Percentiles rank a stretch among this genome's conserved stretches.
Conservation (phyloP, 2,113 vertebrate genomes). For the Hydrochoerus hydrochaeris region DNA sequence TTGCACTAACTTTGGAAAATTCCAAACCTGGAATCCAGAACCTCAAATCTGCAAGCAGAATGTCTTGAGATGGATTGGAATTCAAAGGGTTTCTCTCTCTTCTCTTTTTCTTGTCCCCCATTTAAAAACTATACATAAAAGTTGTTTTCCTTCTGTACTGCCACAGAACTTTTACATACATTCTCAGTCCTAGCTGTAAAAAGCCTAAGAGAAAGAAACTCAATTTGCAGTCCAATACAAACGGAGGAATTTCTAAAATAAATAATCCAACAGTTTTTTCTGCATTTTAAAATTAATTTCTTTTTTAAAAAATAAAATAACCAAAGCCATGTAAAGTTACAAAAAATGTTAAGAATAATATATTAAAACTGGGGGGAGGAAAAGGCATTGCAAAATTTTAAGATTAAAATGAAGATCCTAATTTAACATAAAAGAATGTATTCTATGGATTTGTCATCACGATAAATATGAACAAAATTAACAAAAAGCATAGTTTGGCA, state of each 20-base stretch:
- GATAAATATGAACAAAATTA: slow-evolving; percentile 99
- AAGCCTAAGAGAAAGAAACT: slow-evolving; percentile 87
- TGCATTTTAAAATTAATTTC: slow-evolving; percentile 74
- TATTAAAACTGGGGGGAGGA: slow-evolving; percentile 98
- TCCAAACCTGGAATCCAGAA: slow-evolving; percentile 90
- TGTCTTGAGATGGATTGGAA: slow-evolving; percentile 95
- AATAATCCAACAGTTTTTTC: too few relatives aligned
- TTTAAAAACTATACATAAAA: slow-evolving; percentile 86
- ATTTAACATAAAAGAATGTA: slow-evolving; percentile 99
- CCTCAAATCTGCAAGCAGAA: slow-evolving; percentile 94
- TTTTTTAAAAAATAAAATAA: slow-evolving; percentile 85
- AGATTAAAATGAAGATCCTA: slow-evolving; percentile 99
- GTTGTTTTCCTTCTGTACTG: slow-evolving; percentile 86
- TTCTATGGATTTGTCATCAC: slow-evolving; percentile 99
- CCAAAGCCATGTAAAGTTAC: slow-evolving; percentile 98
- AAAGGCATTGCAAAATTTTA: slow-evolving; percentile 99
- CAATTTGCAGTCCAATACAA: slow-evolving; percentile 96
- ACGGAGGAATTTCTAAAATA: too few relatives aligned
- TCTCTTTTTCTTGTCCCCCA: too few relatives aligned
- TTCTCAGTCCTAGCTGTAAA: slow-evolving; percentile 88
- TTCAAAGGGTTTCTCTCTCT: slow-evolving; percentile 83
- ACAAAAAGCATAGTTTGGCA: slow-evolving; percentile 99
- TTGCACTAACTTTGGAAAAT: slow-evolving; percentile 91
- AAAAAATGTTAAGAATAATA: slow-evolving; percentile 99
- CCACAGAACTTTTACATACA: slow-evolving; percentile 87